Percentiles rank a stretch among this genome's conserved stretches.
Evolutionary conservation across 2,888 invertebrate genomes (phyloP).

Genomic region (Argyresthia albistria): DNA sequence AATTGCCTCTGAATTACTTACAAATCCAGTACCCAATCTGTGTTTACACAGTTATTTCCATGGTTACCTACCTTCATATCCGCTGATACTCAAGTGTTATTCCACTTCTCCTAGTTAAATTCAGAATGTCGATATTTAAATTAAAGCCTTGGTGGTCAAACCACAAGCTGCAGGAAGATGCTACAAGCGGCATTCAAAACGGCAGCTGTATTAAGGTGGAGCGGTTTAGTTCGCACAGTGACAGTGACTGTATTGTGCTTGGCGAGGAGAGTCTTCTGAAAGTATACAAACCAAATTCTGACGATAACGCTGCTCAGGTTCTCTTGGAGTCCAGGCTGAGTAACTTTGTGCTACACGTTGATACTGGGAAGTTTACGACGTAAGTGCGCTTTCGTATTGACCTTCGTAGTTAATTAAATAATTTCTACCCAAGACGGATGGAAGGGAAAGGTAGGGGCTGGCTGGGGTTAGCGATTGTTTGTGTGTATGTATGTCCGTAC

Average conservation of each 20-base stretch:
- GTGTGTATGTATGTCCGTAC: no score
- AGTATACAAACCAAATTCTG: slow-evolving; percentile 43
- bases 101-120: no score
- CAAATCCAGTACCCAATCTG: no score
- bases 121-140: slow-evolving; percentile 92
- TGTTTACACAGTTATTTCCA: background rate
- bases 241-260: slow-evolving; percentile 83
- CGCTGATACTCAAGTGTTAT: no score
- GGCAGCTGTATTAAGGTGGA: slow-evolving; percentile 78
- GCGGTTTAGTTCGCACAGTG: slow-evolving; percentile 85
- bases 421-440: no score
- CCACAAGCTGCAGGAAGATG: slow-evolving; percentile 71
- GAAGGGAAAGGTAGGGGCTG: no score
- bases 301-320: slow-evolving; percentile 74
- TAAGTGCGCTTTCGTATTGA: slow-evolving; percentile 56
- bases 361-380: slow-evolving; percentile 88
- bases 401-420: background rate
- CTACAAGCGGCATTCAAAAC: slow-evolving; percentile 71
- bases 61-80: background rate
- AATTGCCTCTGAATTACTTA: no score
- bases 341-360: slow-evolving; percentile 84
- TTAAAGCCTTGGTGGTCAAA: slow-evolving; percentile 91
- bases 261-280: slow-evolving; percentile 46
- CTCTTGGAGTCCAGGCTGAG: slow-evolving; percentile 84
- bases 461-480: no score